phyloP scores from a whole-genome alignment of 2,888 invertebrate species.

The Caenorhabditis sp. region DNA sequence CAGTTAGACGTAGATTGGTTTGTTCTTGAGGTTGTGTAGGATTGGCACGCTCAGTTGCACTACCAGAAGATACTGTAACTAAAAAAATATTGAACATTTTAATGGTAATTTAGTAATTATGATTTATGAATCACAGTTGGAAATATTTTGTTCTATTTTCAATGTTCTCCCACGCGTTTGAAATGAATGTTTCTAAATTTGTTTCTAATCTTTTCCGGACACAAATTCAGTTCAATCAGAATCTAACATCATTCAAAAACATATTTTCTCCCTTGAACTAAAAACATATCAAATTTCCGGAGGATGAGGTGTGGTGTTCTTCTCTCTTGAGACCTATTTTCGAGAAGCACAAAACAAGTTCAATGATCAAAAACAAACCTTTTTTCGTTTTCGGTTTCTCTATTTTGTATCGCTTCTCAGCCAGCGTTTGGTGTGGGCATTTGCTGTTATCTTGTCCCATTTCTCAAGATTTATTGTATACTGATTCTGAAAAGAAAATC shows the following conservation, averaged over 20 bases:
- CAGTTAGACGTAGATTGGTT: constrained; percentile 22
- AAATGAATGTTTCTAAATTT: neutral
- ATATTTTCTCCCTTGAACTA: neutral
- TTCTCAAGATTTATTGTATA: constrained; percentile 3
- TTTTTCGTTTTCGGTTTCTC: constrained; percentile 44
- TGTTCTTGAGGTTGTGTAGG: constrained; percentile 6
- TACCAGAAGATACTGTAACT: constrained; percentile 37
- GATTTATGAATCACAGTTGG: no score
- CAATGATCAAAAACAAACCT: constrained; percentile 13
- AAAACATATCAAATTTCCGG: constrained; percentile 3
- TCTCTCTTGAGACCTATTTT: neutral
- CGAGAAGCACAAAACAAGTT: neutral
- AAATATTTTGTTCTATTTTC: neutral
- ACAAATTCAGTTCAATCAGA: neutral
- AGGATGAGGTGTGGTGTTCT: no score
- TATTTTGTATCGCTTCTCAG: constrained; percentile 57
- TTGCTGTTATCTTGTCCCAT: constrained; percentile 56
- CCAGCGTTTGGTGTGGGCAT: constrained; percentile 46
- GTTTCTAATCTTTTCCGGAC: neutral
- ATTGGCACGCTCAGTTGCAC: constrained; percentile 32
- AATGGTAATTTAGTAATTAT: no score
- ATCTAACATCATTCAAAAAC: neutral
- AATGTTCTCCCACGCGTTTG: neutral
- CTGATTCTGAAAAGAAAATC: neutral
- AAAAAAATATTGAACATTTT: no score